These are phyloP conservation scores for Acanthococcus lagerstroemiae DNA, from an alignment of 2,888 invertebrate genomes.

Conservation along the genomic window DNA sequence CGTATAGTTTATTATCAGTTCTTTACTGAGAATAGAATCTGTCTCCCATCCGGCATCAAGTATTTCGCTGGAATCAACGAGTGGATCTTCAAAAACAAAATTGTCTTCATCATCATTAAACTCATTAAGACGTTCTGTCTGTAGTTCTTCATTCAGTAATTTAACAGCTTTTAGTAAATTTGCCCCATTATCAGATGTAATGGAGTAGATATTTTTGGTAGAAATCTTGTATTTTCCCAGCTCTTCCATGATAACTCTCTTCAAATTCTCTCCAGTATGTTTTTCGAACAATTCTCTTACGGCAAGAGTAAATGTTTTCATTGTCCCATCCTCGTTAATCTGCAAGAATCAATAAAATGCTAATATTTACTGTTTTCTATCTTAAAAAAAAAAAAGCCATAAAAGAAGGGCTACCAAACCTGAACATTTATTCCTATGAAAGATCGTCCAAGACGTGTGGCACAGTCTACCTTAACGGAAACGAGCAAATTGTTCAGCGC, in stretches of 20 bases:
- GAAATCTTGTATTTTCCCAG: constrained; percentile 27
- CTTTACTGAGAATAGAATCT: not conserved
- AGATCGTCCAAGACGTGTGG: not conserved
- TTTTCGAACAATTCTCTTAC: constrained; percentile 28
- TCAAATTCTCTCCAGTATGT: constrained; percentile 31
- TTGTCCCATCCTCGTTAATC: not conserved
- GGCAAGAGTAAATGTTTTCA: constrained; percentile 28
- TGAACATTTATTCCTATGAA: constrained; percentile 11
- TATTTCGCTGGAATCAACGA: too few relatives aligned
- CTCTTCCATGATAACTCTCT: constrained; percentile 20
- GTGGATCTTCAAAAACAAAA: not conserved
- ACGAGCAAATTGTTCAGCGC: not conserved
- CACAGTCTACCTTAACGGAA: constrained; percentile 2
- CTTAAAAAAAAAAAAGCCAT: not conserved
- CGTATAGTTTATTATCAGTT: too few relatives aligned
- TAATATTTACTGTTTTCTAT: not conserved
- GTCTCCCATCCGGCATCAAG: not conserved
- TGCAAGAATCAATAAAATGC: not conserved
- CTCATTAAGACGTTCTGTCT: not conserved
- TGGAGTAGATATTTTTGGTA: not conserved
- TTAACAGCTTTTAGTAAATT: too few relatives aligned
- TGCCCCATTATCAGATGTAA: constrained; percentile 5
- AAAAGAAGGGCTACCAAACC: not conserved
- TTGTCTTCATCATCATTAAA: not conserved
- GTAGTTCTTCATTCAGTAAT: too few relatives aligned